Percentiles rank a stretch among this genome's conserved stretches.
Conservation (phyloP, 2,888 invertebrate genomes). For the Torymus aiolomorphi region DNA sequence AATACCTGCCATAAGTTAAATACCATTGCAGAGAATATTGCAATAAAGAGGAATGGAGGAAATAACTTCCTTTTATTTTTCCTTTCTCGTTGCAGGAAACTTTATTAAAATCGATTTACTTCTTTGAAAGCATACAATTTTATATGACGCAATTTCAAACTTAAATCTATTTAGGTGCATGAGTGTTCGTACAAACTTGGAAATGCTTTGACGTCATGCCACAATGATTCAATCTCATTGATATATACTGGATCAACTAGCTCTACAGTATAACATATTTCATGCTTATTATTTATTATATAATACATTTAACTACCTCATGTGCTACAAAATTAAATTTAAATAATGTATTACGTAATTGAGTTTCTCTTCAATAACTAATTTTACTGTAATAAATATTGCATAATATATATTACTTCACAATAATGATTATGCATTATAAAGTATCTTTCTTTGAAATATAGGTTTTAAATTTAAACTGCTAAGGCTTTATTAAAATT, state of each 20-base stretch:
- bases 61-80: constrained; percentile 44
- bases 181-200: constrained; percentile 34
- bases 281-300: neutral
- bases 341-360: constrained; percentile 8
- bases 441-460: neutral
- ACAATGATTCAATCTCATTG: neutral
- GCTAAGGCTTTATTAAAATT: neutral
- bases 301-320: neutral
- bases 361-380: neutral
- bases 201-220: constrained; percentile 19
- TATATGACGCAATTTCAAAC: constrained; percentile 43
- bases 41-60: constrained; percentile 41
- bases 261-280: neutral
- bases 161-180: constrained; percentile 42
- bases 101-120: constrained; percentile 53
- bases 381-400: neutral
- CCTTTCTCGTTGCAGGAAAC: constrained; percentile 17
- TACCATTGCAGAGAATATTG: constrained; percentile 12
- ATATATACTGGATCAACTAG: no score
- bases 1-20: constrained; percentile 31
- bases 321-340: constrained; percentile 1
- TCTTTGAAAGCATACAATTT: constrained; percentile 44
- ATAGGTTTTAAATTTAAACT: neutral
- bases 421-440: no score
- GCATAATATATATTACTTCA: neutral